Base-by-base conservation (phyloP, 23 tunicate genomes). In the Halocynthia roretzi region DNA sequence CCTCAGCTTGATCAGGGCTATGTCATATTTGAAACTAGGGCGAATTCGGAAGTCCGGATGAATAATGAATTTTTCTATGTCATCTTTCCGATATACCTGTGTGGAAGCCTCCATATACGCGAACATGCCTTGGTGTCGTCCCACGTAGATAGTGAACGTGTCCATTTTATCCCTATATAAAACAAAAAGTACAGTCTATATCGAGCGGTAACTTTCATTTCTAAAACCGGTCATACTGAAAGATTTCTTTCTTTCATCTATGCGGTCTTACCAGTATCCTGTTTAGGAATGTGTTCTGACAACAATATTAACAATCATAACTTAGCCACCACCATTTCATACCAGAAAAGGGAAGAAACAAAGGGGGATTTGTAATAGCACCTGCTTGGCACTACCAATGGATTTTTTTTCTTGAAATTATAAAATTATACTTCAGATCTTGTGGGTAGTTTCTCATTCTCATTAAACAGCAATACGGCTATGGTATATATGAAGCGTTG, bases 61-160 rank as follows among this genome's bases (percentile, higher is more conserved):
- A 54, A 80, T 22, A 19, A 80, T 55, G 23, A 80, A 80, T n/a
- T 67, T 71, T 9, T 80, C 75, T 8, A 80, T 11, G 14, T 69
- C n/a, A 21, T 54, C 15, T 51, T 70, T 60, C 44, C 23, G 31
- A 54, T 70, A 80, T 5, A 67, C 67, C 57, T 80, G 84, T 7
- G 84, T 80, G 10, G 84, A 52, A 12, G 56, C 19, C 23, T 80
- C 84, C 22, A 23, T 20, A 53, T 40, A 56, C 10, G 68, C 77
- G 40, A 80, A 80, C 69, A 80, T 19, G 20, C 84, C 68, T 11
- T 70, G 84, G 40, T 80, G 84, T 56, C 84, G 76, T 8, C 84
- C 84, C 56, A 80, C 77, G 51, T 80, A 80, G 7, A 80, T 11
- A 0, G 84, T 70, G 31, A 80, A 80, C 19, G 84, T 80, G 8